Percentiles rank a stretch among this genome's conserved stretches.
phyloP scores from a whole-genome alignment of 2,888 invertebrate species.

The Agrotis exclamationis region DNA sequence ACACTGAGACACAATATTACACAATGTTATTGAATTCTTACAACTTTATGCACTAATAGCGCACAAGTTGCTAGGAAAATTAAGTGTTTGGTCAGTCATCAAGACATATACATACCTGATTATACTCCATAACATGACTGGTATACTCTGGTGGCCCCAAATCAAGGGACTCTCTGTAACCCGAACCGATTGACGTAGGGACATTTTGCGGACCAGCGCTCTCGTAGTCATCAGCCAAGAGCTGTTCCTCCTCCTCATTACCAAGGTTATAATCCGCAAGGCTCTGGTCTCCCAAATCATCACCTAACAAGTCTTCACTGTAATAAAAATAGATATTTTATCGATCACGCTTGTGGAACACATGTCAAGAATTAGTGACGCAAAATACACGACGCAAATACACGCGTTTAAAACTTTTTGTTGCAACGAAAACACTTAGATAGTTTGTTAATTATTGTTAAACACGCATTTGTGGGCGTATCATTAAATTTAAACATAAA shows the following conservation, averaged over 20 bases:
- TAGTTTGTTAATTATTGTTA: not conserved
- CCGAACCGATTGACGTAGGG: conserved; percentile 75
- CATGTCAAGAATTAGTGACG: conserved; percentile 54
- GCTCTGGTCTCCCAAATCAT: conserved; percentile 89
- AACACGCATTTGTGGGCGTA: not conserved
- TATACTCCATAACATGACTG: conserved; percentile 76
- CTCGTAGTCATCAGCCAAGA: conserved; percentile 88
- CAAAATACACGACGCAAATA: conserved; percentile 32
- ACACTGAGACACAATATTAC: not conserved
- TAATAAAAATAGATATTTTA: conserved; percentile 68
- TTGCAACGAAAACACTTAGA: not conserved
- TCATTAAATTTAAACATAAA: not conserved
- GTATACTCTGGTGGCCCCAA: conserved; percentile 78
- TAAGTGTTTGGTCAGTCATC: not conserved
- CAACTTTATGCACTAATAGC: too few species aligned
- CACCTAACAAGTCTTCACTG: conserved; percentile 89
- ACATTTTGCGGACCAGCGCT: conserved; percentile 83
- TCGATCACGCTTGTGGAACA: conserved; percentile 58
- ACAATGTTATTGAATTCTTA: conserved; percentile 9
- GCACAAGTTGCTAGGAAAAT: too few species aligned
- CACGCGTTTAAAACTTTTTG: conserved; percentile 1
- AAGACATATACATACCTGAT: conserved; percentile 69
- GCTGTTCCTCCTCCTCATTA: conserved; percentile 88
- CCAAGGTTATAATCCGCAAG: conserved; percentile 89
- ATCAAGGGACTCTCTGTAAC: conserved; percentile 73